phyloP scores from a whole-genome alignment of 2,888 invertebrate genomes.

The Xylophagus ater region DNA sequence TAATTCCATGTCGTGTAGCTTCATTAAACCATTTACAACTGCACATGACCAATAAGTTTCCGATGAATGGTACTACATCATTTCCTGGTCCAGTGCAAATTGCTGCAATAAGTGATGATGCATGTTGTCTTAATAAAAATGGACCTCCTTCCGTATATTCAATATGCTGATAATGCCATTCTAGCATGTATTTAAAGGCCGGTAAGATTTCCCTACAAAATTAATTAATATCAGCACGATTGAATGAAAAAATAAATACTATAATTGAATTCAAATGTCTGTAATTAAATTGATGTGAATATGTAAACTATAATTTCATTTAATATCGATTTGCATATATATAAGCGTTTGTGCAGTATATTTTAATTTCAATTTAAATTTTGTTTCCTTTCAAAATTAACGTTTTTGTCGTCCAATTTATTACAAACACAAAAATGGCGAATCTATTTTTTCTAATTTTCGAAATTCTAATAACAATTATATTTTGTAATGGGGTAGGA shows the following conservation, averaged over 20 bases:
- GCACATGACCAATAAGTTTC: constrained; percentile 31
- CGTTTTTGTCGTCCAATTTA: too few species aligned
- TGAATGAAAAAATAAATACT: background rate
- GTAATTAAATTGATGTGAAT: background rate
- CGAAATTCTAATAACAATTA: background rate
- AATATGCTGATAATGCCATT: constrained; percentile 37
- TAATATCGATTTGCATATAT: background rate
- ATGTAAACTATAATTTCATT: background rate
- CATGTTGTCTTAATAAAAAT: constrained; percentile 35
- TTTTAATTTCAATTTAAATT: too few species aligned
- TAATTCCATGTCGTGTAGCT: constrained; percentile 26
- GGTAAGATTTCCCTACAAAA: constrained; percentile 31
- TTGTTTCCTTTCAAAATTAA: too few species aligned
- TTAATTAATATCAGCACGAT: too few species aligned
- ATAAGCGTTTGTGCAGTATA: background rate
- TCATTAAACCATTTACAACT: constrained; percentile 35
- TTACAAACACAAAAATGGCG: too few species aligned
- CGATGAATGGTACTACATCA: constrained; percentile 18
- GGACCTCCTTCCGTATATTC: constrained; percentile 33
- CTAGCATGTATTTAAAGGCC: constrained; percentile 34
- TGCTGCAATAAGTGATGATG: constrained; percentile 31
- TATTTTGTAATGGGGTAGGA: background rate
- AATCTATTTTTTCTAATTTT: too few species aligned
- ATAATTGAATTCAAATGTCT: background rate
- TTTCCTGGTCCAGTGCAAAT: constrained; percentile 24